Evolutionary conservation across 37 sponge, comb jelly and placozoan species (phyloP).

Genomic region (Eunapius fragilis): DNA sequence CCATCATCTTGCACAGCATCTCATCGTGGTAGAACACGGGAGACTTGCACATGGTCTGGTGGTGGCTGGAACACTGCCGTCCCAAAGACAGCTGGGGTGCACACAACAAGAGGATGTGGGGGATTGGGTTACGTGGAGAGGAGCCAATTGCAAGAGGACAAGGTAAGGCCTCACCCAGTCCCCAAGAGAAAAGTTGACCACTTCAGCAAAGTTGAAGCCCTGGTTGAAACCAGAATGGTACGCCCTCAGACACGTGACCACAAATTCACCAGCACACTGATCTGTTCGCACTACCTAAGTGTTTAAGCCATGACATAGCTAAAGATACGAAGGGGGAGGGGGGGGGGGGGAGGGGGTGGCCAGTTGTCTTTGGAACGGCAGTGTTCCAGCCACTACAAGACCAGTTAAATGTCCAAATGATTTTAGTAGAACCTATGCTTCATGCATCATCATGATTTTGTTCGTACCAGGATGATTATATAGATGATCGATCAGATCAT

Average conservation of each 20-base stretch:
- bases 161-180: conserved; percentile 89
- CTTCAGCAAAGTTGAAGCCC: conserved; percentile 98
- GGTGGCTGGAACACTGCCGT: conserved; percentile 86
- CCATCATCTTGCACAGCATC: conserved; percentile 82
- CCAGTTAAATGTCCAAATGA: too few relatives aligned
- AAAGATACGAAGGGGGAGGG: background rate
- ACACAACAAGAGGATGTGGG: background rate
- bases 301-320: too few relatives aligned
- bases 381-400: too few relatives aligned
- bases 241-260: conserved; percentile 95
- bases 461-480: too few relatives aligned
- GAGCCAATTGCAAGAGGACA: background rate
- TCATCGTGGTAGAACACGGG: conserved; percentile 98
- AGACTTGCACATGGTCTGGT: conserved; percentile 53
- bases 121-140: background rate
- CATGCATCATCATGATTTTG: too few relatives aligned
- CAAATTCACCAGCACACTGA: conserved; percentile 96
- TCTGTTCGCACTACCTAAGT: conserved; percentile 85
- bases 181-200: conserved; percentile 93
- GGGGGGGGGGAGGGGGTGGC: too few relatives aligned
- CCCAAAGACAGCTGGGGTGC: conserved; percentile 80
- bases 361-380: too few relatives aligned
- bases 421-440: too few relatives aligned
- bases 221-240: conserved; percentile 99
- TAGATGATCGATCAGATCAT: too few relatives aligned